Conservation (phyloP, 1,140 invertebrate genomes). For the Heliconius hewitsoni region DNA sequence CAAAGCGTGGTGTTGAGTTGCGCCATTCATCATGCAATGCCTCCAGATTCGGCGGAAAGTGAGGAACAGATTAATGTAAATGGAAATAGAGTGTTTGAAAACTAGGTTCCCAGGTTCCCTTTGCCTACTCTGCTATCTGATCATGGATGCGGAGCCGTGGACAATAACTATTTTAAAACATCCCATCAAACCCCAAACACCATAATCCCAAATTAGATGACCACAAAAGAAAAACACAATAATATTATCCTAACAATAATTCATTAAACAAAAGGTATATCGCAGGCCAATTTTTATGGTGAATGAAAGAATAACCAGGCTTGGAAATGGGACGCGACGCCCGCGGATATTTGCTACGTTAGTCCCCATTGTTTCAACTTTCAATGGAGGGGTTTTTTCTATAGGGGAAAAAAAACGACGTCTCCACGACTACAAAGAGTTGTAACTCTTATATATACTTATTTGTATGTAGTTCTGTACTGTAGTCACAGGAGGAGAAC, state of each 20-base stretch:
- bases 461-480: not conserved
- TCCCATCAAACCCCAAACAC: no score
- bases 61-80: no score
- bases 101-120: no score
- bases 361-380: constrained; percentile 24
- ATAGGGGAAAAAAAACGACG: constrained; percentile 21
- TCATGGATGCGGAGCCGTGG: no score
- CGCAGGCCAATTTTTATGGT: constrained; percentile 35
- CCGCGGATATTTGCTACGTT: constrained; percentile 31
- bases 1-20: no score
- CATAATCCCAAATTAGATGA: not conserved
- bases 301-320: constrained; percentile 32
- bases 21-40: no score
- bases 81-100: no score
- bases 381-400: constrained; percentile 31
- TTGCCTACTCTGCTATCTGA: no score
- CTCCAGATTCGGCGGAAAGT: no score
- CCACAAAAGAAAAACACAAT: not conserved
- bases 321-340: constrained; percentile 28
- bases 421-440: constrained; percentile 25
- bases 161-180: no score
- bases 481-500: not conserved
- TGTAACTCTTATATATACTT: constrained; percentile 4
- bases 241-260: constrained; percentile 1
- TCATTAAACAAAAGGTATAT: constrained; percentile 24